Percentiles rank a stretch among this genome's conserved stretches.
Conservation (phyloP, 2,888 invertebrate species). For the Spodoptera exigua region DNA sequence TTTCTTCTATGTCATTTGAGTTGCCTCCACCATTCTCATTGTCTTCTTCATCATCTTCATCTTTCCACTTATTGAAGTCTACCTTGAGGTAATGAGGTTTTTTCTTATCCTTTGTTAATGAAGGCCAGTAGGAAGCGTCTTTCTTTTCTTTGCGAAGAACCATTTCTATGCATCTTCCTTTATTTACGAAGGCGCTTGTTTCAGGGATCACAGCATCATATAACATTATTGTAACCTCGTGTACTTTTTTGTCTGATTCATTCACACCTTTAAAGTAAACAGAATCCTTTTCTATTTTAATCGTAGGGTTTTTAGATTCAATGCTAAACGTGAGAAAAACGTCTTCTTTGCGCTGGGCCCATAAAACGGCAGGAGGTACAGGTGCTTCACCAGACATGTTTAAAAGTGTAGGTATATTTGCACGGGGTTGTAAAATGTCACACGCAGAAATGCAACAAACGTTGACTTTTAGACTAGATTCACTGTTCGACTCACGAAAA, state of each 20-base stretch:
- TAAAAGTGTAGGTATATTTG: conserved; percentile 39
- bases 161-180: conserved; percentile 93
- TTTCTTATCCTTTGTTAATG: conserved; percentile 95
- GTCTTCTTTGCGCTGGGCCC: conserved; percentile 96
- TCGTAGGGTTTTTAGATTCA: conserved; percentile 95
- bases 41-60: conserved; percentile 97
- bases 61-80: conserved; percentile 99
- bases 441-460: conserved; percentile 31
- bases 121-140: conserved; percentile 95
- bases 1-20: conserved; percentile 88
- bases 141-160: conserved; percentile 92
- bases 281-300: conserved; percentile 93
- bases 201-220: conserved; percentile 95
- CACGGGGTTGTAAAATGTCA: conserved; percentile 15
- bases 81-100: conserved; percentile 99
- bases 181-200: conserved; percentile 92
- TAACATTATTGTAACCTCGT: conserved; percentile 96
- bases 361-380: conserved; percentile 95
- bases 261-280: conserved; percentile 96
- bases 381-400: conserved; percentile 86
- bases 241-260: conserved; percentile 94
- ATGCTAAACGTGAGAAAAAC: conserved; percentile 97
- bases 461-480: conserved; percentile 53
- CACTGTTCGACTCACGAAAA: conserved; percentile 55
- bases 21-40: conserved; percentile 75